Conservation (phyloP, 2,113 vertebrate species). For the Sylvia atricapilla region DNA sequence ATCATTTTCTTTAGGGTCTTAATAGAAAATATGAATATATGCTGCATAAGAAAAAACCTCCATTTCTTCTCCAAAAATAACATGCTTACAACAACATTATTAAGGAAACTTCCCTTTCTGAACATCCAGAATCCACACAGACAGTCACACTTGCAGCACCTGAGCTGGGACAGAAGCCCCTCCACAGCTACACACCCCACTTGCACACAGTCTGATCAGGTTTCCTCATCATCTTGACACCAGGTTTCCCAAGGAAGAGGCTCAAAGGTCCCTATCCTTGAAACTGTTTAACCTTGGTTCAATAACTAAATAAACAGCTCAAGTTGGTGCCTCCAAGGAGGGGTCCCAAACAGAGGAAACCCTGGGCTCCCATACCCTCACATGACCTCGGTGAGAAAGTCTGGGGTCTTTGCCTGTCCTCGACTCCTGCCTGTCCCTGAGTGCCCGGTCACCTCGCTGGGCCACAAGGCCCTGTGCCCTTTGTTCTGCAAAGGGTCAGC, state of each 20-base stretch:
- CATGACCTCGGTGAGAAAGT: background rate
- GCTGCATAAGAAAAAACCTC: background rate
- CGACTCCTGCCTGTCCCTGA: accelerated
- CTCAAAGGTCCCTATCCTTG: background rate
- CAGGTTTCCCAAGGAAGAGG: background rate
- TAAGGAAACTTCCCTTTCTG: accelerated
- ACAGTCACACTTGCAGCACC: background rate
- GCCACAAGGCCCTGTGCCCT: background rate
- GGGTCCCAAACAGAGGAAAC: background rate
- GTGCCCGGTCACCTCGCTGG: accelerated
- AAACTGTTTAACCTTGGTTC: background rate
- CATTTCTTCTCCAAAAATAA: background rate
- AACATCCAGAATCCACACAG: background rate
- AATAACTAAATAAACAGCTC: background rate
- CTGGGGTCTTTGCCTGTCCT: no score
- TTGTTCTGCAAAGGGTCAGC: background rate
- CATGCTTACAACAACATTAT: background rate
- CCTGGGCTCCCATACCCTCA: background rate
- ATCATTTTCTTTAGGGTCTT: background rate
- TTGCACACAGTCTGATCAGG: no score
- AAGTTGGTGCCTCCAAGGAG: background rate
- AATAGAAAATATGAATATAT: background rate
- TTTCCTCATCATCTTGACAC: background rate
- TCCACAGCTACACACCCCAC: no score
- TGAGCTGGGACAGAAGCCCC: accelerated